Evolutionary conservation across 2,888 invertebrate species (phyloP).

Genomic region (Luperina nickerlii): DNA sequence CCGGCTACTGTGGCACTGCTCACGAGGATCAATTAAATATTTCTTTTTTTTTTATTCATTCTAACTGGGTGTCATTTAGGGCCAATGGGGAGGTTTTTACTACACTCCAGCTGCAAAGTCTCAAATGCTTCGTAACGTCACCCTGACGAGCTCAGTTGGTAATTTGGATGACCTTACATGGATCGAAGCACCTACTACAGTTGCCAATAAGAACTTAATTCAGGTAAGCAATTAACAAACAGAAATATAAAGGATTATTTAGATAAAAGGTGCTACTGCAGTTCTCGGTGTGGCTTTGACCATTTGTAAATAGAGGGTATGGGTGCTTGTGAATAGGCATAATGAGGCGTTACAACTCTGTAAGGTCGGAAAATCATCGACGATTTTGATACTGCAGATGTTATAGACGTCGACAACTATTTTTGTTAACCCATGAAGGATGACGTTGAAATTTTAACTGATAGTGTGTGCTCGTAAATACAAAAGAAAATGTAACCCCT

Average conservation of each 20-base stretch:
- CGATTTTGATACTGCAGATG: not conserved
- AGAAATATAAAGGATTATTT: not conserved
- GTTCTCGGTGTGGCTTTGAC: not conserved
- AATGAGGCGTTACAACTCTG: not conserved
- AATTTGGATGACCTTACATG: slow-evolving; percentile 93
- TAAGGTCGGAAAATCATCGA: not conserved
- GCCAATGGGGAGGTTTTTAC: slow-evolving; percentile 79
- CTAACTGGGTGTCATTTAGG: slow-evolving; percentile 67
- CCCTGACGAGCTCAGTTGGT: slow-evolving; percentile 91
- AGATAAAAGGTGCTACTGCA: not conserved
- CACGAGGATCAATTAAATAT: not conserved
- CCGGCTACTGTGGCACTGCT: too few species aligned
- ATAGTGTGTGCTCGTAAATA: not conserved
- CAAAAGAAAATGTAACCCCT: not conserved
- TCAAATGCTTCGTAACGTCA: slow-evolving; percentile 87
- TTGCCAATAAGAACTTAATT: slow-evolving; percentile 63
- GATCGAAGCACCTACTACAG: slow-evolving; percentile 87
- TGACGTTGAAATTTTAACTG: not conserved
- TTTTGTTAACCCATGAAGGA: too few species aligned
- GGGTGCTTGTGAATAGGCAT: not conserved
- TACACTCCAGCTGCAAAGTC: slow-evolving; percentile 60
- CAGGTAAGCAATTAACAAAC: slow-evolving; percentile 67
- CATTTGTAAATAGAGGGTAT: not conserved
- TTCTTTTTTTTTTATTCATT: not conserved
- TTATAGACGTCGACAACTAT: not conserved